phyloP scores from a whole-genome alignment of 2,888 invertebrate genomes.

The Mamestra brassicae region DNA sequence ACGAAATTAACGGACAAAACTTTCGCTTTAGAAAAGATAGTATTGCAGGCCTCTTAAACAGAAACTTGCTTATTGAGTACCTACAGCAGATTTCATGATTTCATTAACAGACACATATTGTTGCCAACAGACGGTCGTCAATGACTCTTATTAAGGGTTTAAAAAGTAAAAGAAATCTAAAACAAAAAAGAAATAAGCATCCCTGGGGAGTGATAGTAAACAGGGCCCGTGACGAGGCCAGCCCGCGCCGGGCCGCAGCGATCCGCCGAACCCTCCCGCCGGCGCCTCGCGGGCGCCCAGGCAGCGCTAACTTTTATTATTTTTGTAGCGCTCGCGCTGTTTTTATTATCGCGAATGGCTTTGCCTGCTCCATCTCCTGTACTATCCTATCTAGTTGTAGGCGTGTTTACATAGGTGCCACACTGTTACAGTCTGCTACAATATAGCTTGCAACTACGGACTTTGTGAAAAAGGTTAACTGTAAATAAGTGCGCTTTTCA shows the following conservation, averaged over 20 bases:
- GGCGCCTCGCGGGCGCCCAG: conserved; percentile 81
- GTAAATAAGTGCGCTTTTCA: conserved; percentile 2
- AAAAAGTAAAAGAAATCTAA: conserved; percentile 75
- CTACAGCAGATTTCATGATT: not conserved
- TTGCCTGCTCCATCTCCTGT: conserved; percentile 73
- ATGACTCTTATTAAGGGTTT: conserved; percentile 74
- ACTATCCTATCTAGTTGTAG: conserved; percentile 68
- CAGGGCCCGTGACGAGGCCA: conserved; percentile 78
- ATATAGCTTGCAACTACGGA: conserved; percentile 31
- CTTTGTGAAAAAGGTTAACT: conserved; percentile 16
- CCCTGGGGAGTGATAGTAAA: conserved; percentile 81
- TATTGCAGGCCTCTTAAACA: not conserved
- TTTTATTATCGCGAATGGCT: conserved; percentile 83
- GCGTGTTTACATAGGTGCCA: conserved; percentile 50
- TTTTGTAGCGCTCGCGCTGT: conserved; percentile 83
- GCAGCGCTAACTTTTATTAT: conserved; percentile 85
- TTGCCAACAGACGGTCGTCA: conserved; percentile 23
- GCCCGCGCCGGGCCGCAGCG: conserved; percentile 69
- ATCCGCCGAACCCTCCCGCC: conserved; percentile 67
- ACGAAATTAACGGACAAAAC: too few relatives aligned
- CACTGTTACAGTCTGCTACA: conserved; percentile 39
- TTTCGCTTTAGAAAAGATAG: too few relatives aligned
- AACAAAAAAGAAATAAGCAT: conserved; percentile 78
- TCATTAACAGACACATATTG: conserved; percentile 7
- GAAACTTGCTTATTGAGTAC: not conserved